Evolutionary conservation across 2,797 vertebrate genomes (phyloP).

Genomic region (Pseudochromis fuscus): DNA sequence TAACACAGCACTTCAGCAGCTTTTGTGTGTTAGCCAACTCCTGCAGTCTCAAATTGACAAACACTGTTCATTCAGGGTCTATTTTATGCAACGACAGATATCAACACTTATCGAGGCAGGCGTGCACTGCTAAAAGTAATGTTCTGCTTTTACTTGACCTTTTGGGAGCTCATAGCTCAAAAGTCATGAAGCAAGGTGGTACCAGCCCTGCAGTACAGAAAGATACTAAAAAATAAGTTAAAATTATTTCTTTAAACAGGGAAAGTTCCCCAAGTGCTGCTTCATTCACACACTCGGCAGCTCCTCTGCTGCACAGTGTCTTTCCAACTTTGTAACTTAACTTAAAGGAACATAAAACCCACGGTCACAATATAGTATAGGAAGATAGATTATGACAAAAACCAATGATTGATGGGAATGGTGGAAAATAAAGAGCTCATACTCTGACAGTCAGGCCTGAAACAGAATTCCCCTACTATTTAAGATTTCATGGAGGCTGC

Average conservation of each 20-base stretch:
- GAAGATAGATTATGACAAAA: no score
- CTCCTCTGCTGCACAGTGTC: background rate
- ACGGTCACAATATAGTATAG: background rate
- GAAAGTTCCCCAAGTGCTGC: conserved; percentile 20
- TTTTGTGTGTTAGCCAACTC: background rate
- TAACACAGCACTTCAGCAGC: no score
- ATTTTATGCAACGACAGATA: conserved; percentile 32
- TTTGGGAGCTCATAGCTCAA: conserved; percentile 12
- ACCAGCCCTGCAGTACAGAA: conserved; percentile 7
- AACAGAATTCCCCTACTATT: no score
- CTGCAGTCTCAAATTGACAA: background rate
- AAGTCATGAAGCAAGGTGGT: background rate
- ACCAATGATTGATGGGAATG: no score
- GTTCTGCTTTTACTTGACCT: conserved; percentile 26
- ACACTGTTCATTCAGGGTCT: background rate
- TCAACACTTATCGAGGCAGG: conserved; percentile 35
- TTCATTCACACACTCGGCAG: conserved; percentile 9
- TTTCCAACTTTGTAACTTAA: conserved; percentile 3
- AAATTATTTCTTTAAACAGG: conserved; percentile 11
- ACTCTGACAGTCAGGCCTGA: no score
- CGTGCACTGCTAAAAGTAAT: conserved; percentile 36
- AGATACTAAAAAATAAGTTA: background rate
- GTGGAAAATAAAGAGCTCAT: no score
- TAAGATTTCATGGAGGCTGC: no score
- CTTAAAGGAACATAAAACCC: background rate